Evolutionary conservation across 2,797 vertebrate species (phyloP), one percentile per base, ranked within the genome.

Genomic region (Hafferia zeledoni): DNA sequence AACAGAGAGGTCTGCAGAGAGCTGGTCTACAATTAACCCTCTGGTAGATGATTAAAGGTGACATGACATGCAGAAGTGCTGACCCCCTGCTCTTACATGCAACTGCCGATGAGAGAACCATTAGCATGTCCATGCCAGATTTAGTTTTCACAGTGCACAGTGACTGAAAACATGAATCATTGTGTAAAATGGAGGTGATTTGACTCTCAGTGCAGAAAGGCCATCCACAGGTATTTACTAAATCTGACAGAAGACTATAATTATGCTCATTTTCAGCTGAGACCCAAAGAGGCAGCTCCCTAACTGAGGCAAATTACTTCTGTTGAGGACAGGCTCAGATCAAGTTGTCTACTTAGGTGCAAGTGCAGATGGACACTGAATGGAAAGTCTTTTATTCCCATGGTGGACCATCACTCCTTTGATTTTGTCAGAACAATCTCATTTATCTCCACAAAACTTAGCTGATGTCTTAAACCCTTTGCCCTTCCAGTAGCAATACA

Each of bases 91-190:
- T 84, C 59, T 39, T 23, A 18, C 5, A 37, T 44, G 37, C 75
- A 55, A 19, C 35, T 0, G 0, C 49, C 0, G 2, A 49, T 20
- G 63, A 72, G 69, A 90, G 61, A 56, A 78, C 47, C 11, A 15
- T 47, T 71, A 31, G 2, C 12, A 12, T 4, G 15, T 22, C 13
- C n/a, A 15, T 0, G 0, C 28, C 8, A 4, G 31, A 24, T 71
- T 75, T 57, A 43, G 20, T 17, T 75, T 41, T 18, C 65, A 16
- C 17, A 30, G 70, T 1, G n/a, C 3, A 10, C 22, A 46, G 63
- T 0, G 1, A 30, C 52, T 23, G 52, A 63, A 65, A 79, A 56
- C 20, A 63, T 65, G 9, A 41, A 18, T 39, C 27, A 2, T 4
- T 27, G 59, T 2, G 0, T 41, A n/a, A 87, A 89, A 89, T 2